These are phyloP conservation scores for Phortica magna DNA, from an alignment of 2,888 invertebrate species.

Conservation along the genomic window DNA sequence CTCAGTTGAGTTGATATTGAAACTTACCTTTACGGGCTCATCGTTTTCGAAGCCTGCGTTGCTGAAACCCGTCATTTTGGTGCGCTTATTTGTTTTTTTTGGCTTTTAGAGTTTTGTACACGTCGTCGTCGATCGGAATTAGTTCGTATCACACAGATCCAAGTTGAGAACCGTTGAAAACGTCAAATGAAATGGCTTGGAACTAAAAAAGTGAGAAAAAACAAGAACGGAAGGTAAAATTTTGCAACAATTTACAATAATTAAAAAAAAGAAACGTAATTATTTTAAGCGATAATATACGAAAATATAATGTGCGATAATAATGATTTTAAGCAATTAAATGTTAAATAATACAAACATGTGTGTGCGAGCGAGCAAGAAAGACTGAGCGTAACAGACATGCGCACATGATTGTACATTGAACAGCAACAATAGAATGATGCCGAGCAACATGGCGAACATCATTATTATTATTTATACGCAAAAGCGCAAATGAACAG, in stretches of 20 bases:
- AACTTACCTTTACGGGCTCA: constrained; percentile 76
- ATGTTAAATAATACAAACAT: constrained; percentile 30
- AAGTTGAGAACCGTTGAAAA: constrained; percentile 15
- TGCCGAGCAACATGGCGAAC: too few relatives aligned
- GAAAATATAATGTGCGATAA: not conserved
- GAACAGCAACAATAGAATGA: not conserved
- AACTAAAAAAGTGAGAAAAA: constrained; percentile 21
- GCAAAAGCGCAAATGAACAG: not conserved
- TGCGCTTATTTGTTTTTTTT: constrained; percentile 37
- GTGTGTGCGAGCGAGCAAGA: not conserved
- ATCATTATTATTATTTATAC: too few relatives aligned
- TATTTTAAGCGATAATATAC: not conserved
- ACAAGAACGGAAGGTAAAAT: not conserved
- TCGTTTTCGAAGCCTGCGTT: constrained; percentile 77
- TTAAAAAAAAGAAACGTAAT: not conserved
- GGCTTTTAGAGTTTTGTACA: constrained; percentile 9
- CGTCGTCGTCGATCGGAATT: not conserved
- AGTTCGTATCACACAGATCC: not conserved
- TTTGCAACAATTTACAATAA: not conserved
- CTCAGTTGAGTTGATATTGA: not conserved
- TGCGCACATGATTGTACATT: constrained; percentile 6
- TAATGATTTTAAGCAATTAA: constrained; percentile 7
- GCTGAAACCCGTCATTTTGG: constrained; percentile 74
- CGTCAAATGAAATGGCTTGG: not conserved
- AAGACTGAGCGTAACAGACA: constrained; percentile 8